Evolutionary conservation across 2,113 vertebrate genomes (phyloP).

Genomic region (Nothoprocta perdicaria): DNA sequence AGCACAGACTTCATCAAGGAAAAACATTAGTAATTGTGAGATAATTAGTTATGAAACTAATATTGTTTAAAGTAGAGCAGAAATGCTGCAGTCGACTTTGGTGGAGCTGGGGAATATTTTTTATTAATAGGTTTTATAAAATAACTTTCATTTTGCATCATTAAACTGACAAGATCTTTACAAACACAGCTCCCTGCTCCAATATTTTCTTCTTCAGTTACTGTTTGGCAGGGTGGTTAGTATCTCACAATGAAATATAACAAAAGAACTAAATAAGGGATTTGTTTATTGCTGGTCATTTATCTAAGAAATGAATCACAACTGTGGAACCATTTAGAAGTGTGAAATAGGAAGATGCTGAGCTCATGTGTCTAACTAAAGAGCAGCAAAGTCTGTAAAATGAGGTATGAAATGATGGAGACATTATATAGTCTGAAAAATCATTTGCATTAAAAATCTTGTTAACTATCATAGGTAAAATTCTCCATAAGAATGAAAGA

Average conservation of each 20-base stretch:
- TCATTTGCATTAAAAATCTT: background rate
- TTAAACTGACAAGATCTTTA: constrained; percentile 9
- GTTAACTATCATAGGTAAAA: background rate
- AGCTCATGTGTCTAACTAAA: background rate
- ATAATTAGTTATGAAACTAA: constrained; percentile 53
- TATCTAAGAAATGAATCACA: constrained; percentile 11
- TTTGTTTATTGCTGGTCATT: background rate
- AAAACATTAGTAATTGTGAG: constrained; percentile 50
- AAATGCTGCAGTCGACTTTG: background rate
- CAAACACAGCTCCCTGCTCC: constrained; percentile 11
- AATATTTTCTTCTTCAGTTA: constrained; percentile 26
- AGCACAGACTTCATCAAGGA: constrained; percentile 53
- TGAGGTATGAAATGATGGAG: background rate
- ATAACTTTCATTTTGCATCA: background rate
- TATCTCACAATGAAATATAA: background rate
- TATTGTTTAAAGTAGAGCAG: constrained; percentile 18
- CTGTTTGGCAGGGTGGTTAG: background rate
- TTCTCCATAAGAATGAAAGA: background rate
- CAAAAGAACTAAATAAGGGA: background rate
- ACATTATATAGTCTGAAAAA: background rate
- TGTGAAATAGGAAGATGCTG: background rate
- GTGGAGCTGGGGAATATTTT: constrained; percentile 22
- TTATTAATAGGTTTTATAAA: constrained; percentile 21
- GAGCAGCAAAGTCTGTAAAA: background rate
- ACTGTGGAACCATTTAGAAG: background rate